Percentiles rank a stretch among this genome's conserved stretches.
These are phyloP conservation scores for Montipora foliosa DNA, from an alignment of 64 coral and sea anemone species.

Conservation along the genomic window DNA sequence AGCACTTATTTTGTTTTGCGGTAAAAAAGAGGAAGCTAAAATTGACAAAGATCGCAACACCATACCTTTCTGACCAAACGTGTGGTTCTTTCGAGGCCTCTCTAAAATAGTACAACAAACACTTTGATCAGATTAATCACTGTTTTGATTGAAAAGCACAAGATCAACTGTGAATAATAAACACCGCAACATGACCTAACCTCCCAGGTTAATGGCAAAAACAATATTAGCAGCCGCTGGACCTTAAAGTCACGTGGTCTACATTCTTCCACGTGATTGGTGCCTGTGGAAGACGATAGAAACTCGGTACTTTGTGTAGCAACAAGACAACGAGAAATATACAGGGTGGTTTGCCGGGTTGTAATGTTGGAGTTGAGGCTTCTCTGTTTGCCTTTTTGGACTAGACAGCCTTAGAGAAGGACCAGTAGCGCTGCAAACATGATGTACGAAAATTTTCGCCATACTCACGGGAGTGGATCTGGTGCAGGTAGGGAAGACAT, in stretches of 20 bases:
- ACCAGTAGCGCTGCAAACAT: not conserved
- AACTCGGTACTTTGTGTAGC: constrained; percentile 39
- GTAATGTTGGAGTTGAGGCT: not conserved
- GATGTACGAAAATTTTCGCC: constrained; percentile 65
- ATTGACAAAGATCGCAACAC: not conserved
- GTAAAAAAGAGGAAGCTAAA: not conserved
- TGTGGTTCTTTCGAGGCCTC: not conserved
- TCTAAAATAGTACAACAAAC: not conserved
- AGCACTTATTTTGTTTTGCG: not conserved
- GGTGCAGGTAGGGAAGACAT: constrained; percentile 25
- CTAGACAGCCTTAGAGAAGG: not conserved
- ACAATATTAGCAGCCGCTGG: not conserved
- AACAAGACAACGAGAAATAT: constrained; percentile 4
- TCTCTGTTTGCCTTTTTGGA: not conserved
- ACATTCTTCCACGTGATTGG: not conserved
- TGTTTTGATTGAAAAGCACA: not conserved
- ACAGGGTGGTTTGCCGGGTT: not conserved
- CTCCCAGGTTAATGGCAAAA: too few relatives aligned
- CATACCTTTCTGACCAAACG: not conserved
- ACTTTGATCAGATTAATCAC: not conserved
- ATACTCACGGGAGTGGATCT: constrained; percentile 55
- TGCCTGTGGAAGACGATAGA: constrained; percentile 11
- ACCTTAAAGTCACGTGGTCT: not conserved
- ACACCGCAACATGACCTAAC: not conserved
- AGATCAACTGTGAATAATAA: not conserved